Evolutionary conservation across 30 jellyfish, hydroid and myxozoan genomes (phyloP).

Genomic region (Aurelia sp.): DNA sequence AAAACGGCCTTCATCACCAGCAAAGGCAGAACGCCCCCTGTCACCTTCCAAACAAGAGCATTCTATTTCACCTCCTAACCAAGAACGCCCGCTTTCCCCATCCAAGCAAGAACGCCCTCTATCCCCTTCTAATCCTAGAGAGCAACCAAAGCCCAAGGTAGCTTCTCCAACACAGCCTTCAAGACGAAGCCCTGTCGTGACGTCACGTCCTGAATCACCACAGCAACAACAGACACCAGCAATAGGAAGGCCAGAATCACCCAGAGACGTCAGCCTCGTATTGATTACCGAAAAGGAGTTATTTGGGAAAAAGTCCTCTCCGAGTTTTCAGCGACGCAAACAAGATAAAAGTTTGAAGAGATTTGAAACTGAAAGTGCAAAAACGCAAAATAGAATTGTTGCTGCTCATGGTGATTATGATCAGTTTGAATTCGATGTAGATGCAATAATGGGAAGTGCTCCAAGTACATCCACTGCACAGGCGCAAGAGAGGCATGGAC

Average conservation of each 20-base stretch:
- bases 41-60: neutral
- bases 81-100: neutral
- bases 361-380: neutral
- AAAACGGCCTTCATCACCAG: neutral
- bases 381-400: neutral
- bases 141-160: neutral
- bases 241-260: constrained; percentile 16
- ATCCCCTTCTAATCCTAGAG: neutral
- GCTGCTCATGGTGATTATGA: neutral
- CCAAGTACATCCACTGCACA: neutral
- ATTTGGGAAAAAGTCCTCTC: constrained; percentile 30
- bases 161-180: neutral
- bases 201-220: neutral
- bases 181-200: neutral
- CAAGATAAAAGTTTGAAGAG: neutral
- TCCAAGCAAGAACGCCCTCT: too few species aligned
- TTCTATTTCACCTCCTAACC: neutral
- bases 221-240: neutral
- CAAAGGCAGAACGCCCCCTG: neutral
- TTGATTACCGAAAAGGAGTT: constrained; percentile 43
- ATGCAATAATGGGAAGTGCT: neutral
- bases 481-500: neutral
- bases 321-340: constrained; percentile 1
- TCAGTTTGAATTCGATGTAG: too few species aligned
- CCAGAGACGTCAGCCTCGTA: constrained; percentile 31